Percentiles rank a stretch among this genome's conserved stretches.
Evolutionary conservation across 2,888 invertebrate genomes (phyloP).

Genomic region (Trissoscelio sp.): DNA sequence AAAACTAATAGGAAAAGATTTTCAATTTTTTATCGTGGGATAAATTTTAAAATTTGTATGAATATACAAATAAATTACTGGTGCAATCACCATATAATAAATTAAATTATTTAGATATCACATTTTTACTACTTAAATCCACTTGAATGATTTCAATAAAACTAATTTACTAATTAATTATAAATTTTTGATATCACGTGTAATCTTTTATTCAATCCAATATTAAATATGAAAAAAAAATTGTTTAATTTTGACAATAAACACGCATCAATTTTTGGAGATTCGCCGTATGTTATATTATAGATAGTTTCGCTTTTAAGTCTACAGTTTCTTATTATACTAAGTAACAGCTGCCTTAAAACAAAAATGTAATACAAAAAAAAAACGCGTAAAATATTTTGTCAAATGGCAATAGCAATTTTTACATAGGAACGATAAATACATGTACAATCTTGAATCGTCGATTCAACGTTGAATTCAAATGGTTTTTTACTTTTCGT

Average conservation of each 20-base stretch:
- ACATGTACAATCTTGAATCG: constrained; percentile 37
- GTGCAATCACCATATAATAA: no score
- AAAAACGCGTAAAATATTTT: constrained; percentile 8
- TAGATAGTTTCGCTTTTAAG: constrained; percentile 24
- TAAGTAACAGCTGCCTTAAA: constrained; percentile 44
- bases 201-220: not conserved
- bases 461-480: not conserved
- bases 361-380: constrained; percentile 26
- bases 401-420: constrained; percentile 35
- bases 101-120: no score
- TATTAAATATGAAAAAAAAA: constrained; percentile 6
- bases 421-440: constrained; percentile 51
- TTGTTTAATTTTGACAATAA: constrained; percentile 9
- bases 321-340: constrained; percentile 15
- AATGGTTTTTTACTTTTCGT: not conserved
- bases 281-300: constrained; percentile 20
- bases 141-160: not conserved
- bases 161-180: not conserved
- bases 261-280: constrained; percentile 6
- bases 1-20: no score
- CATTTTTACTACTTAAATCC: no score
- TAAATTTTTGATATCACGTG: not conserved
- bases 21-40: no score
- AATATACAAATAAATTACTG: no score
- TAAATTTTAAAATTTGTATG: no score